Evolutionary conservation across 2,888 invertebrate species (phyloP).

Genomic region (Congeria kusceri): DNA sequence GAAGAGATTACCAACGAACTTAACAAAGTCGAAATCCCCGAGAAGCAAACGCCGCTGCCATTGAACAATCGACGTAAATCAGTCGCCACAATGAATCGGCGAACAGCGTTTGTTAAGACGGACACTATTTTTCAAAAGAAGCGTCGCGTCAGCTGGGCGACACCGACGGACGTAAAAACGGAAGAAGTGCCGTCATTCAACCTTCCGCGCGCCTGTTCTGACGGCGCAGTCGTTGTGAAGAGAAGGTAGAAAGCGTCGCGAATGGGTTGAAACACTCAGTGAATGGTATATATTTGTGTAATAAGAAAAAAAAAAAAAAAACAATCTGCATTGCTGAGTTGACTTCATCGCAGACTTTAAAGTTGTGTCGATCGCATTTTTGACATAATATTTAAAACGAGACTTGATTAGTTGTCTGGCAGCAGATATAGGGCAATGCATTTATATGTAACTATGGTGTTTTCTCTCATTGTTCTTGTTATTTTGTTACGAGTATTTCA

Average conservation of each 20-base stretch:
- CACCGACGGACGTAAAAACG: neutral
- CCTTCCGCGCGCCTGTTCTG: constrained; percentile 28
- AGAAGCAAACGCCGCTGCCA: neutral
- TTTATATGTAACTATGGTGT: too few species aligned
- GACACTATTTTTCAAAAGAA: neutral
- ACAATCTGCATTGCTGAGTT: too few species aligned
- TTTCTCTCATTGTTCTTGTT: too few species aligned
- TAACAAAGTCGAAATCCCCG: constrained; percentile 18
- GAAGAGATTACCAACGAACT: constrained; percentile 41
- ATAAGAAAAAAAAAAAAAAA: too few species aligned
- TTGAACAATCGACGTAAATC: constrained; percentile 14
- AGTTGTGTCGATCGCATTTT: too few species aligned
- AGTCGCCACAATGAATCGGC: neutral
- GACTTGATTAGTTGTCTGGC: too few species aligned
- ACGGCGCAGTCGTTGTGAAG: constrained; percentile 22
- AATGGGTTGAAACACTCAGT: too few species aligned
- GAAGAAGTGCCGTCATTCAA: neutral
- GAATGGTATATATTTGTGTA: too few species aligned
- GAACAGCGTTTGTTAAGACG: neutral
- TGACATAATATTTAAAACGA: too few species aligned
- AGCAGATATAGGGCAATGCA: too few species aligned
- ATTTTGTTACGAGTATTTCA: too few species aligned
- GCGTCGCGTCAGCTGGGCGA: constrained; percentile 32
- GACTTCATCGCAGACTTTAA: too few species aligned
- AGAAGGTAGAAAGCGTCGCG: neutral